A percentile compares a stretch with the other conserved stretches of the same genome.
Evolutionary conservation across 2,888 invertebrate genomes (phyloP).

Genomic region (Sminthurides aquaticus): DNA sequence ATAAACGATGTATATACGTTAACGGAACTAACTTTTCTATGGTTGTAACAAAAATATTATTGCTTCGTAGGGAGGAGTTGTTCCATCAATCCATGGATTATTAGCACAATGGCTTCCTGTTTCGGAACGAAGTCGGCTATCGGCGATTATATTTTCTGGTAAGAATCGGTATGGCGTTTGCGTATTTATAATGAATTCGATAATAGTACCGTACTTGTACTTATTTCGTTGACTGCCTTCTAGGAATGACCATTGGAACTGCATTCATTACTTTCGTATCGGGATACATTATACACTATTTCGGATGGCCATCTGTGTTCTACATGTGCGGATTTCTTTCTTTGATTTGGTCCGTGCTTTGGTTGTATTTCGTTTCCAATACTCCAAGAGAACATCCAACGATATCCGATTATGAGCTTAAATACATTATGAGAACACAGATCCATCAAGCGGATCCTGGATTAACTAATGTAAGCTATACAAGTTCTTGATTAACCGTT

Average conservation of each 20-base stretch:
- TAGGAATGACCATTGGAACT: slow-evolving; percentile 81
- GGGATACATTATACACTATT: slow-evolving; percentile 70
- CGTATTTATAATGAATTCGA: neutral
- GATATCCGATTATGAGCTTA: slow-evolving; percentile 64
- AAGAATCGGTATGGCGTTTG: neutral
- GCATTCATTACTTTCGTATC: slow-evolving; percentile 75
- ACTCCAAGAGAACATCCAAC: slow-evolving; percentile 65
- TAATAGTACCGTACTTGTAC: too few relatives aligned
- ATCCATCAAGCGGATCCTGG: neutral
- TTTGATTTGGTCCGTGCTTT: slow-evolving; percentile 71
- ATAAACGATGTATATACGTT: too few relatives aligned
- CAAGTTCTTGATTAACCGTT: too few relatives aligned
- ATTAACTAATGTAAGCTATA: neutral
- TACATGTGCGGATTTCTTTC: slow-evolving; percentile 74
- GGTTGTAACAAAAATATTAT: neutral
- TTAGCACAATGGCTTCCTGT: slow-evolving; percentile 32
- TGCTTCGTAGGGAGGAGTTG: slow-evolving; percentile 10
- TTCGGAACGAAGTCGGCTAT: slow-evolving; percentile 24
- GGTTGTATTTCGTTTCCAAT: slow-evolving; percentile 67
- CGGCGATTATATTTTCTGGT: slow-evolving; percentile 15
- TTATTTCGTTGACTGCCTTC: too few relatives aligned
- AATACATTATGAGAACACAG: slow-evolving; percentile 49
- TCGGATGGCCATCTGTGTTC: slow-evolving; percentile 82
- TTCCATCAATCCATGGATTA: slow-evolving; percentile 27
- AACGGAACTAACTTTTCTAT: too few relatives aligned